Base-by-base conservation (phyloP, 1,140 invertebrate species). In the Helicoverpa zea region DNA sequence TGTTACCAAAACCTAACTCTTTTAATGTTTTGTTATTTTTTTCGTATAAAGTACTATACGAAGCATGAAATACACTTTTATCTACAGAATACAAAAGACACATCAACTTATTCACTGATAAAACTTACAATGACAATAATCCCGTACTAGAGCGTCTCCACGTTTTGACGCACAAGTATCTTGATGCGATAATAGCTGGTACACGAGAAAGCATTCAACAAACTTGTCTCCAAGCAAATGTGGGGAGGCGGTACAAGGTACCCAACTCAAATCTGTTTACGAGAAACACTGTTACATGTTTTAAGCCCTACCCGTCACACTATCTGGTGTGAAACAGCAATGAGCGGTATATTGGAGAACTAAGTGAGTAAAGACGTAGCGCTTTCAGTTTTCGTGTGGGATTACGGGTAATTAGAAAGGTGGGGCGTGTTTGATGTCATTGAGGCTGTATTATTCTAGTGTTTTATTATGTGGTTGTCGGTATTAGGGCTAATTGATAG, bases 201-300 rank as follows among this genome's bases (percentile, higher is more conserved):
- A 92, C 91, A 92, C 84, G 89, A 83, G 89, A 92, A 92, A 92
- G 87, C 90, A 84, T 92, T 92, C 87, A 90, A 79, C 81, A 85
- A 89, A 86, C 85, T 88, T 88, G 87, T 88, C 81, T 80, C 80
- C 80, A 79, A 82, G 73, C 81, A 84, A 88, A 86, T 84, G 83
- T 76, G 77, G 80, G 79, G 83, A 77, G 80, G 54, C 47, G 35
- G 80, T 75, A 79, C 78, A 83, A 84, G 81, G 77, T 54, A 81
- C 76, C 66, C 61, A 72, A 82, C 76, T 83, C 81, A 85, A 90
- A 92, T 91, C 87, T 89, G 89, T 90, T 92, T 91, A 92, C 83
- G 63, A 73, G 84, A 82, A 81, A 86, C 83, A 81, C 79, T 74
- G 82, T 87, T 84, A 88, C 89, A 87, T 75, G 81, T 84, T 88